Percentiles rank a stretch among this genome's conserved stretches.
These are phyloP conservation scores for Acanthosepion pharaonis DNA, from an alignment of 2,888 invertebrate genomes.

Conservation along the genomic window DNA sequence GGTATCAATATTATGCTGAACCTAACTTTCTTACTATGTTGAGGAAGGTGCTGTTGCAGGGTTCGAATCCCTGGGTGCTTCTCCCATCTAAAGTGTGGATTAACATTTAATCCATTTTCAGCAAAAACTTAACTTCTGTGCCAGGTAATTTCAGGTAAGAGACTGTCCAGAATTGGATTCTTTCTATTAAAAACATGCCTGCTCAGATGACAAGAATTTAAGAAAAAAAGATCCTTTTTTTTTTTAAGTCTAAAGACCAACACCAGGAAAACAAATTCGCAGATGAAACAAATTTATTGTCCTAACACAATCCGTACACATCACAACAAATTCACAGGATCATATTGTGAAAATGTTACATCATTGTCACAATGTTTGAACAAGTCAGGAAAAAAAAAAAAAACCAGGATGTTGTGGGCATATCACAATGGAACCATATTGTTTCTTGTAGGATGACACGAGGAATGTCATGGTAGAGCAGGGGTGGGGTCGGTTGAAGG, in stretches of 20 bases:
- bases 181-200: no score
- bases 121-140: no score
- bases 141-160: no score
- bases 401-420: not conserved
- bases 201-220: no score
- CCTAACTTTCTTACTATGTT: no score
- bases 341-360: not conserved
- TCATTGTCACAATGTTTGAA: not conserved
- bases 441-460: not conserved
- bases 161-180: no score
- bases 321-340: conserved; percentile 25
- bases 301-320: conserved; percentile 12
- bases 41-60: no score
- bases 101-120: no score
- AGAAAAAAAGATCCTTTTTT: no score
- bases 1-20: no score
- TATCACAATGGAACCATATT: not conserved
- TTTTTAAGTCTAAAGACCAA: not conserved
- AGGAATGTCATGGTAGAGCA: not conserved
- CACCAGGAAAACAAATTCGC: not conserved
- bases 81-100: no score
- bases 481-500: not conserved
- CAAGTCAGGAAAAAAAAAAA: not conserved
- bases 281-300: not conserved
- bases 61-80: no score